phyloP scores from a whole-genome alignment of 2,113 vertebrate genomes.

The Puma concolor region DNA sequence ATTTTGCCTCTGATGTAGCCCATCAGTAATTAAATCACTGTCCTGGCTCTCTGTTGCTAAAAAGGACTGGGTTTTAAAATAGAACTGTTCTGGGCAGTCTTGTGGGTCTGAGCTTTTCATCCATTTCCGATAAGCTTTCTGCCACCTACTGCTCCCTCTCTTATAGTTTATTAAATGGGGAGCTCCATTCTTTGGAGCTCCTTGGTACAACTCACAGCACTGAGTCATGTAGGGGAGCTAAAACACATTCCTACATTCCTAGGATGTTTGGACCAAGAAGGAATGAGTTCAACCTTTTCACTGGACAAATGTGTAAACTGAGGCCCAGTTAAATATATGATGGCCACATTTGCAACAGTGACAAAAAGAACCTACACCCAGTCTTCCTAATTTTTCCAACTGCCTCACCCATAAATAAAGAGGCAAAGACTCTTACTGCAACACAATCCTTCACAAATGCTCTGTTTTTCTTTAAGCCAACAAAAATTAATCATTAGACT shows the following conservation, averaged over 20 bases:
- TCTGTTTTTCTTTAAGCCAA: not conserved
- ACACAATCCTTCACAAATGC: not conserved
- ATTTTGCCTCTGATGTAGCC: conserved; percentile 62
- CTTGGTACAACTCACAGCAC: not conserved
- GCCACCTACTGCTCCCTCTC: not conserved
- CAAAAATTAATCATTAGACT: not conserved
- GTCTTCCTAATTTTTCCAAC: not conserved
- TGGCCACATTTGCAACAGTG: not conserved
- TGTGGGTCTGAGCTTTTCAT: conserved; percentile 4
- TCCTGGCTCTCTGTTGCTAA: conserved; percentile 59
- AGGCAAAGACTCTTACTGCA: not conserved
- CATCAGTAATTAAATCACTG: conserved; percentile 67
- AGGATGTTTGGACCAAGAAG: not conserved
- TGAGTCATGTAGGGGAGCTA: not conserved
- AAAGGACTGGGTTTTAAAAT: conserved; percentile 56
- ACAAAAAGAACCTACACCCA: not conserved
- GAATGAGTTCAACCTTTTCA: not conserved
- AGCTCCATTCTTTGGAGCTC: not conserved
- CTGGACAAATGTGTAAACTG: not conserved
- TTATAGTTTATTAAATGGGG: not conserved
- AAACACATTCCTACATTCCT: not conserved
- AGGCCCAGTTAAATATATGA: not conserved
- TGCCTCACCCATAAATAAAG: not conserved
- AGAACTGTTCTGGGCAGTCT: conserved; percentile 8
- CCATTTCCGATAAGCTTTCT: not conserved